Percentiles rank a stretch among this genome's conserved stretches.
These are phyloP conservation scores for Trichopria drosophilae DNA, from an alignment of 2,888 invertebrate genomes.

Conservation along the genomic window DNA sequence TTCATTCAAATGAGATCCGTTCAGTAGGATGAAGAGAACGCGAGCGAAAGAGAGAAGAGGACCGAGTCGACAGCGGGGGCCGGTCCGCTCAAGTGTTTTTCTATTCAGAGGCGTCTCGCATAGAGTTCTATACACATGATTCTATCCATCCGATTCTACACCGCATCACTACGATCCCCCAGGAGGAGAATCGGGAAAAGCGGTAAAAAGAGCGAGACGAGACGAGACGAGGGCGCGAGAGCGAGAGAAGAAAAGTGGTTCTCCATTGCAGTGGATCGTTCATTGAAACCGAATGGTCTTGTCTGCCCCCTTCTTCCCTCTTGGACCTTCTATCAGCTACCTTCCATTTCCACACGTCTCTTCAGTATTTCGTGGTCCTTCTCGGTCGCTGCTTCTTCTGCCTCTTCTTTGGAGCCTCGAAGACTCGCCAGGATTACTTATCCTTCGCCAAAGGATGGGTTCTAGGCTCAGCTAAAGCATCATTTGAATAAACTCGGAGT, in stretches of 20 bases:
- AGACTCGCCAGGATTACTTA: constrained; percentile 48
- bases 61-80: constrained; percentile 30
- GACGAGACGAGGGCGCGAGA: constrained; percentile 22
- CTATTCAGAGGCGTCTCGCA: constrained; percentile 51
- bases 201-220: no score
- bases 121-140: constrained; percentile 49
- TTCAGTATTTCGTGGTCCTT: constrained; percentile 28
- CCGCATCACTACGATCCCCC: constrained; percentile 37
- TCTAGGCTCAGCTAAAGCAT: constrained; percentile 50
- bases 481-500: constrained; percentile 55
- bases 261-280: constrained; percentile 46
- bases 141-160: constrained; percentile 42
- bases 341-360: constrained; percentile 18
- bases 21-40: constrained; percentile 27
- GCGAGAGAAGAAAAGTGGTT: constrained; percentile 38
- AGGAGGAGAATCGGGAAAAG: constrained; percentile 37
- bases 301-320: constrained; percentile 38
- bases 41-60: constrained; percentile 26
- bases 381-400: constrained; percentile 32
- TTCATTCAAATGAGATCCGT: constrained; percentile 53
- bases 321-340: constrained; percentile 19
- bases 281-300: constrained; percentile 56
- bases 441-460: constrained; percentile 43
- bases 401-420: constrained; percentile 20
- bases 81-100: constrained; percentile 54